A percentile compares a stretch with the other conserved stretches of the same genome.
Evolutionary conservation across 2,797 vertebrate genomes (phyloP).

Genomic region (Microcaecilia unicolor): DNA sequence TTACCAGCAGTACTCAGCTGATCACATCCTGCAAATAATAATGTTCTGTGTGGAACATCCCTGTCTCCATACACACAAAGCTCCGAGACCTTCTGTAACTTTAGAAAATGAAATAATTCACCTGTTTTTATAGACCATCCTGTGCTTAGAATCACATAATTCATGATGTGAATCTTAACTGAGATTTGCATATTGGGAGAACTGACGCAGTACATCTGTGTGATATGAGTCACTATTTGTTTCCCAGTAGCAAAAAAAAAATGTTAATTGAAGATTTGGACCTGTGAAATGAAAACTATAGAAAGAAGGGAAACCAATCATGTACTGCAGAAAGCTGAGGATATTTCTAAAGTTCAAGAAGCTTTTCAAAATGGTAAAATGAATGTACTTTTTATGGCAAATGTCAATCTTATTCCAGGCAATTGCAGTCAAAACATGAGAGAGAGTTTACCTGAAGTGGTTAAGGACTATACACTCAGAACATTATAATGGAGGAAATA

Average conservation of each 20-base stretch:
- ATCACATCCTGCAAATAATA: no score
- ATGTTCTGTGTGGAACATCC: no score
- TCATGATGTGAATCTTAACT: no score
- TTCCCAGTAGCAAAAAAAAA: conserved; percentile 14
- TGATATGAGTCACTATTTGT: conserved; percentile 11
- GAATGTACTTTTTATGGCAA: conserved; percentile 35
- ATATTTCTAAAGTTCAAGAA: conserved; percentile 48
- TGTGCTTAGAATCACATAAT: no score
- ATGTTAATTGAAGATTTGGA: conserved; percentile 33
- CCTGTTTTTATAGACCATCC: no score
- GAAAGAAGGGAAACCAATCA: conserved; percentile 30
- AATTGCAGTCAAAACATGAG: conserved; percentile 31
- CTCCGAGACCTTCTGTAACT: no score
- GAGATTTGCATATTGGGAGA: no score
- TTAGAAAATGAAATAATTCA: no score
- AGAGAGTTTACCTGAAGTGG: conserved; percentile 19
- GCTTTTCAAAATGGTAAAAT: conserved; percentile 35
- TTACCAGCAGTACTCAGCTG: no score
- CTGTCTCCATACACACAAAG: no score
- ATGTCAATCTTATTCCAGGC: conserved; percentile 37
- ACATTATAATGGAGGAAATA: conserved; percentile 32
- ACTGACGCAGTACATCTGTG: not conserved
- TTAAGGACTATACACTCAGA: conserved; percentile 23
- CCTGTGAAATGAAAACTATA: conserved; percentile 13
- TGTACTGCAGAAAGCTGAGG: conserved; percentile 32